phyloP scores from a whole-genome alignment of 2,888 invertebrate species.

The Ennomos erosarius region DNA sequence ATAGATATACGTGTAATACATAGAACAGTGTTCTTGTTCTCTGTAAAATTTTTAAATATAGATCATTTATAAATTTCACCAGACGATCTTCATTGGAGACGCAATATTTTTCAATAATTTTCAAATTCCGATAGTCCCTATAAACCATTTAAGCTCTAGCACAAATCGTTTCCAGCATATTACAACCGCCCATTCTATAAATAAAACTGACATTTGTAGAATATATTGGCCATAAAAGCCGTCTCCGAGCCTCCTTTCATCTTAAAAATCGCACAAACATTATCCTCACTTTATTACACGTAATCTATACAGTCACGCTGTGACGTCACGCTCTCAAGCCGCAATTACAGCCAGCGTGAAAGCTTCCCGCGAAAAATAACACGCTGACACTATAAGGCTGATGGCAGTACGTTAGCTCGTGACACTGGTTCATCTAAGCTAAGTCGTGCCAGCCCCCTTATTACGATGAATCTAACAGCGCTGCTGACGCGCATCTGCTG shows the following conservation, averaged over 20 bases:
- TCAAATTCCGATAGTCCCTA: too few relatives aligned
- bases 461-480: too few relatives aligned
- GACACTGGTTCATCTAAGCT: not conserved
- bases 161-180: not conserved
- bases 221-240: constrained; percentile 22
- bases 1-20: too few relatives aligned
- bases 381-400: constrained; percentile 2
- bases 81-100: too few relatives aligned
- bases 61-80: too few relatives aligned
- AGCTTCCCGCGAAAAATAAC: constrained; percentile 42
- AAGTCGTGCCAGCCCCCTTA: too few relatives aligned
- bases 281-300: constrained; percentile 25
- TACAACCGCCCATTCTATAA: constrained; percentile 4
- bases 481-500: too few relatives aligned
- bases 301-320: constrained; percentile 24
- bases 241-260: constrained; percentile 16
- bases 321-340: constrained; percentile 26
- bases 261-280: constrained; percentile 24
- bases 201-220: constrained; percentile 10
- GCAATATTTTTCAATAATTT: too few relatives aligned
- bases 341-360: constrained; percentile 28
- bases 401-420: not conserved
- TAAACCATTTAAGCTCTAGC: too few relatives aligned
- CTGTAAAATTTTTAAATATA: too few relatives aligned
- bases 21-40: too few relatives aligned